These are phyloP conservation scores for Monomorium pharaonis DNA, from an alignment of 1,140 invertebrate species.

Conservation along the genomic window DNA sequence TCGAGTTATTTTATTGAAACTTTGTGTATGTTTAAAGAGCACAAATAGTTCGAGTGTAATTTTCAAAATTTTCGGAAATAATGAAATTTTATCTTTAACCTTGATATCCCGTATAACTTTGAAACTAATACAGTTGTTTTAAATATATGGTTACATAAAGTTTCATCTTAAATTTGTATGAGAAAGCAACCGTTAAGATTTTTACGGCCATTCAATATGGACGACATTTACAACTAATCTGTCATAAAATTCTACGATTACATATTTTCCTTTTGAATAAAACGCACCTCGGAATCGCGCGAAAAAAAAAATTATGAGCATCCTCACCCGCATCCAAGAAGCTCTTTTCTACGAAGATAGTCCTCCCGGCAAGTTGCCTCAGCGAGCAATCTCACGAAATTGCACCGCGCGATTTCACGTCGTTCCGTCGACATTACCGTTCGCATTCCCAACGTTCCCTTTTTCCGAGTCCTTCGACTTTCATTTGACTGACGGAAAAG, in stretches of 20 bases:
- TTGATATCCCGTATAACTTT: too few relatives aligned
- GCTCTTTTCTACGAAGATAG: conserved; percentile 70
- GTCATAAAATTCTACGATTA: background rate
- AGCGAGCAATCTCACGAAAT: conserved; percentile 76
- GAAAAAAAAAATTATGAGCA: conserved; percentile 56
- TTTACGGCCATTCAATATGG: background rate
- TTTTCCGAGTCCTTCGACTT: conserved; percentile 63
- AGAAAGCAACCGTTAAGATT: too few relatives aligned
- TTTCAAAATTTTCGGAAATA: too few relatives aligned
- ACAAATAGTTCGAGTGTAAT: too few relatives aligned
- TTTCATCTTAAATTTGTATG: too few relatives aligned
- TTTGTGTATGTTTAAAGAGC: too few relatives aligned
- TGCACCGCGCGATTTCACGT: conserved; percentile 76
- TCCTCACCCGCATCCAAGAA: conserved; percentile 51
- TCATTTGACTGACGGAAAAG: conserved; percentile 58
- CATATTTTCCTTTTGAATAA: conserved; percentile 36
- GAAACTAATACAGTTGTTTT: too few relatives aligned
- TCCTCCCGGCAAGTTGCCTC: conserved; percentile 60
- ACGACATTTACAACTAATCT: conserved; percentile 24
- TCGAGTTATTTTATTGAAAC: too few relatives aligned
- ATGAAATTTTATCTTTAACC: too few relatives aligned
- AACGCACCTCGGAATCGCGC: conserved; percentile 39
- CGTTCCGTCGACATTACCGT: conserved; percentile 72
- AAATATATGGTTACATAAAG: too few relatives aligned
- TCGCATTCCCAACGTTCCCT: conserved; percentile 65